phyloP scores from a whole-genome alignment of 2,797 vertebrate species.

The Loris lydekkerianus region DNA sequence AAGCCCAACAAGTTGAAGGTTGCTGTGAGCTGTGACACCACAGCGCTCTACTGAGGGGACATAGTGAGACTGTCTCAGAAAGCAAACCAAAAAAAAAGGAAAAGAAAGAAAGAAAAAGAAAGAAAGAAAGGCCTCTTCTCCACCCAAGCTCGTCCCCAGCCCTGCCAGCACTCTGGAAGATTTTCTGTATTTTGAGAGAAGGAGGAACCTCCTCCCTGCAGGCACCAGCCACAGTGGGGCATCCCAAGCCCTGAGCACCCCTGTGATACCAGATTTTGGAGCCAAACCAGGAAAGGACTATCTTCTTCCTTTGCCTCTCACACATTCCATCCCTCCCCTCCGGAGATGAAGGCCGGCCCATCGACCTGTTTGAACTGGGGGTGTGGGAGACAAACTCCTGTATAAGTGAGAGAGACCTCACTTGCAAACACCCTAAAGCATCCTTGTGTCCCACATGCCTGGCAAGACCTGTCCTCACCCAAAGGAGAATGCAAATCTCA shows the following conservation, averaged over 20 bases:
- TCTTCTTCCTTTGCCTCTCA: neutral
- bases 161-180: neutral
- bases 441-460: neutral
- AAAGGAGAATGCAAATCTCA: neutral
- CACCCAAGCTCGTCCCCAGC: neutral
- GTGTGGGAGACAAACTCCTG: neutral
- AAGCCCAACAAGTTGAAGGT: no score
- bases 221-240: neutral
- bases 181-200: neutral
- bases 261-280: neutral
- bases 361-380: neutral
- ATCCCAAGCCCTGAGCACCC: neutral
- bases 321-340: neutral
- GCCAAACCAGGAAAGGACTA: neutral
- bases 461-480: neutral
- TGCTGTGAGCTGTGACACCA: no score
- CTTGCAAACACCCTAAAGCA: neutral
- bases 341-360: neutral
- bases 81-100: no score
- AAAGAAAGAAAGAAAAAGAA: no score
- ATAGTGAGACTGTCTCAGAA: no score
- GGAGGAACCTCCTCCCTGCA: no score
- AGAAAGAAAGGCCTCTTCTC: no score
- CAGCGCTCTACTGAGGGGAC: no score
- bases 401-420: neutral